Base-by-base conservation (phyloP, 2,797 vertebrate species). In the Silurus aristotelis region DNA sequence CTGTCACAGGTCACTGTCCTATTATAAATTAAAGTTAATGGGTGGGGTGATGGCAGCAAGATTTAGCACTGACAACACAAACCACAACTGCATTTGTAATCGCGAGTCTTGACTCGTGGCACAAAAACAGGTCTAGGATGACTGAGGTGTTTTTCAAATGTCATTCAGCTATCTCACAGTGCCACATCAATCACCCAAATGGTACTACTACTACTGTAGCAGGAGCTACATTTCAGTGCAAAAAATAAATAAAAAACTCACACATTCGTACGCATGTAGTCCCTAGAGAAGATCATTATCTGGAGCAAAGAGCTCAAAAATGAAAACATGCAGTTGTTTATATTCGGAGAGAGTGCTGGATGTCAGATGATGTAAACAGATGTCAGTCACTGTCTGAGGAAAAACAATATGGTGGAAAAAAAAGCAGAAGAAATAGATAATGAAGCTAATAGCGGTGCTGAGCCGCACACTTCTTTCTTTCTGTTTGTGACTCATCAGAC, bases 241-340 rank as follows among this genome's bases (percentile, higher is more conserved):
- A 58, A 58, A 43, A 81, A 75, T 46, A 60, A 72, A 56, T 9
- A 56, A 58, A 68, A 63, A 79, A 83, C 82, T 70, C 76, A 83
- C 66, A 22, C 60, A 48, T 20, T 75, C 63, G 78, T 87, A 87
- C 75, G 55, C 86, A 80, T 68, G 63, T 71, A 67, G 89, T 82
- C 87, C 71, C 84, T 13, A 73, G 84, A 82, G 86, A 89, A 77
- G 82, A 85, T 87, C 82, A 80, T 88, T 88, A 89, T 88, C 89
- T 15, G 19, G 82, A 82, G 86, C 78, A n/a, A 82, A 70, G 64
- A 6, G 9, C 66, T 82, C 52, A 17, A 82, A 88, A 88, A 86
- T 72, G 70, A 77, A 84, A 84, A 75, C 71, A 83, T 72, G 64
- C 75, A 60, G 78, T 83, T 88, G 86, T 86, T 88, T 87, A 76